Conservation (phyloP, 2,113 vertebrate species). For the Crotalus viridis region DNA sequence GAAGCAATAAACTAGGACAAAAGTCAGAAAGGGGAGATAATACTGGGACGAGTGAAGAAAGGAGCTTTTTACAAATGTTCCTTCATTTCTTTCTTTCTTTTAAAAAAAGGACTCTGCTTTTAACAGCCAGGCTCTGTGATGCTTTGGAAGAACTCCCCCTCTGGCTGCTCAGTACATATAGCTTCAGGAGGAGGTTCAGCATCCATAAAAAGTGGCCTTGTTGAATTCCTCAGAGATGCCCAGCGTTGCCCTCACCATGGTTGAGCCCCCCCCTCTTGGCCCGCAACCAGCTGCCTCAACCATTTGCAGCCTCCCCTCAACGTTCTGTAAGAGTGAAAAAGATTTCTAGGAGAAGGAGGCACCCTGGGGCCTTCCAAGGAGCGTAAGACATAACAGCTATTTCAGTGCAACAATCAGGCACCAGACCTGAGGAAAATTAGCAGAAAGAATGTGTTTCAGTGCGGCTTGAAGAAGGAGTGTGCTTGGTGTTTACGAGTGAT, state of each 20-base stretch:
- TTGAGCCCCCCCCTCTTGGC: not conserved
- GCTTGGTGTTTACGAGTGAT: not conserved
- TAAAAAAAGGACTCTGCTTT: not conserved
- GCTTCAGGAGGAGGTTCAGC: not conserved
- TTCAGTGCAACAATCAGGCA: constrained; percentile 26
- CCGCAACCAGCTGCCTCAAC: not conserved
- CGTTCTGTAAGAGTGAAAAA: not conserved
- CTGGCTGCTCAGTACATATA: not conserved
- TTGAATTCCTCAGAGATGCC: not conserved
- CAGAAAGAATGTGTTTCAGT: constrained; percentile 24
- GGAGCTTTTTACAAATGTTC: constrained; percentile 4
- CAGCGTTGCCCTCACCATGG: not conserved
- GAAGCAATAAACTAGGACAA: constrained; percentile 24
- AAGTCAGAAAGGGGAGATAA: not conserved
- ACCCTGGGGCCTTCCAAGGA: not conserved
- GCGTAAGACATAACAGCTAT: not conserved
- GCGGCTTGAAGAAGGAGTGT: not conserved
- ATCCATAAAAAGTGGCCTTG: not conserved
- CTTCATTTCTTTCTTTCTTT: not conserved
- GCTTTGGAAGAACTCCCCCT: not conserved
- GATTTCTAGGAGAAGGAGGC: not conserved
- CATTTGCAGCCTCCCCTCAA: not conserved
- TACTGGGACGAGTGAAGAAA: constrained; percentile 28
- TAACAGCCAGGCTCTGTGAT: not conserved
- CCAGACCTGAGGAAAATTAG: not conserved